Percentiles rank a stretch among this genome's conserved stretches.
These are phyloP conservation scores for Stegostoma tigrinum DNA, from an alignment of 2,113 vertebrate species.

Conservation along the genomic window DNA sequence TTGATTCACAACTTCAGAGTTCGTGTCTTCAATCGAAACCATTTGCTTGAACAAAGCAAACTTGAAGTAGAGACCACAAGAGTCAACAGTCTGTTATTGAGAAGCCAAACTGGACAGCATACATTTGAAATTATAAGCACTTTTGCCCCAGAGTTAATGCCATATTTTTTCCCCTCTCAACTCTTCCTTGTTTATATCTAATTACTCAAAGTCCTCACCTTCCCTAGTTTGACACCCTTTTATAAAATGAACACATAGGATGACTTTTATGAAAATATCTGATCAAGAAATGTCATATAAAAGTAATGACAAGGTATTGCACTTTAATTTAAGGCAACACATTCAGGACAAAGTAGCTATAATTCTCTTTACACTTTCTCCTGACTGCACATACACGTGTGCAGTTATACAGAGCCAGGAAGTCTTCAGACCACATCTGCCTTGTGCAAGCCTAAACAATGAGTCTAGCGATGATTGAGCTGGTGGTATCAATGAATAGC, in stretches of 20 bases:
- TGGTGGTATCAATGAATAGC: neutral
- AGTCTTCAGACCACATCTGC: neutral
- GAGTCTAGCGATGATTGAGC: neutral
- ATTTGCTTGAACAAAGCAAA: conserved; percentile 8
- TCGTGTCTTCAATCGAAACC: neutral
- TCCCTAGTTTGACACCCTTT: neutral
- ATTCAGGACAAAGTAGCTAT: neutral
- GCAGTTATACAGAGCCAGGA: neutral
- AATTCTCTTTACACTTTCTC: neutral
- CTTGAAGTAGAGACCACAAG: neutral
- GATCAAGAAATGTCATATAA: neutral
- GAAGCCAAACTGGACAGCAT: neutral
- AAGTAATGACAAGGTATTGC: neutral
- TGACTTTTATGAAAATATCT: neutral
- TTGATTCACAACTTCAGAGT: neutral
- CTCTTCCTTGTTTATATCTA: neutral
- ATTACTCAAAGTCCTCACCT: neutral
- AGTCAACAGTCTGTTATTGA: neutral
- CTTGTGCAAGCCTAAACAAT: neutral
- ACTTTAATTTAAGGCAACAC: neutral
- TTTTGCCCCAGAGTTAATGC: neutral
- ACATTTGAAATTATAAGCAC: neutral
- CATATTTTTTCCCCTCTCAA: neutral
- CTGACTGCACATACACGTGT: neutral
- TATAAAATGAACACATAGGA: neutral